Evolutionary conservation across 2,888 invertebrate species (phyloP).

Genomic region (Cepaea hortensis): DNA sequence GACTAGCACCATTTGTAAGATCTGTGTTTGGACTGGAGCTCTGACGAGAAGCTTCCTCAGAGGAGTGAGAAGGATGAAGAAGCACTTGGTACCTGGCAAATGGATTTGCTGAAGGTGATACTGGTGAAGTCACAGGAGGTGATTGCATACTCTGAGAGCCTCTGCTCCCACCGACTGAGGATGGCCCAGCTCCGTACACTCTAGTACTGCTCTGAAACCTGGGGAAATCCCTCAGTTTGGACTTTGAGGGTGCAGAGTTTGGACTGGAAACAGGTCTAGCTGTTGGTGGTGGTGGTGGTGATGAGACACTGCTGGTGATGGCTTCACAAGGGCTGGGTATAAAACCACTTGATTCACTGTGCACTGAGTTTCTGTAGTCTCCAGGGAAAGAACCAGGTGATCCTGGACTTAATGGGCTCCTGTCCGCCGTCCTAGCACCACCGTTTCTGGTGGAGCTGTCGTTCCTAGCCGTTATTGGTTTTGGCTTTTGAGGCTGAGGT

Average conservation of each 20-base stretch:
- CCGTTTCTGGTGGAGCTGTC: not conserved
- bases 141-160: not conserved
- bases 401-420: constrained; percentile 15
- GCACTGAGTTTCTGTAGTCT: constrained; percentile 35
- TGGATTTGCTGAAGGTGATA: constrained; percentile 12
- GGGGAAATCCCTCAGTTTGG: constrained; percentile 19
- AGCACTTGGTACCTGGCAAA: constrained; percentile 23
- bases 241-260: not conserved
- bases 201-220: constrained; percentile 35
- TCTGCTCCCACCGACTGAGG: constrained; percentile 2
- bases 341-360: constrained; percentile 6
- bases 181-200: constrained; percentile 17
- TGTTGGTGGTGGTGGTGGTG: not conserved
- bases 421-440: not conserved
- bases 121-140: constrained; percentile 21
- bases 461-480: not conserved
- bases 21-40: not conserved
- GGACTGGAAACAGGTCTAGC: not conserved
- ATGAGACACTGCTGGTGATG: not conserved
- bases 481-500: constrained; percentile 3
- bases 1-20: constrained; percentile 5
- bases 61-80: constrained; percentile 5
- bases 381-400: constrained; percentile 9
- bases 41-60: constrained; percentile 2
- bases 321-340: not conserved